Percentiles rank a stretch among this genome's conserved stretches.
These are phyloP conservation scores for Linnaemya tessellans DNA, from an alignment of 2,888 invertebrate genomes.

Conservation along the genomic window DNA sequence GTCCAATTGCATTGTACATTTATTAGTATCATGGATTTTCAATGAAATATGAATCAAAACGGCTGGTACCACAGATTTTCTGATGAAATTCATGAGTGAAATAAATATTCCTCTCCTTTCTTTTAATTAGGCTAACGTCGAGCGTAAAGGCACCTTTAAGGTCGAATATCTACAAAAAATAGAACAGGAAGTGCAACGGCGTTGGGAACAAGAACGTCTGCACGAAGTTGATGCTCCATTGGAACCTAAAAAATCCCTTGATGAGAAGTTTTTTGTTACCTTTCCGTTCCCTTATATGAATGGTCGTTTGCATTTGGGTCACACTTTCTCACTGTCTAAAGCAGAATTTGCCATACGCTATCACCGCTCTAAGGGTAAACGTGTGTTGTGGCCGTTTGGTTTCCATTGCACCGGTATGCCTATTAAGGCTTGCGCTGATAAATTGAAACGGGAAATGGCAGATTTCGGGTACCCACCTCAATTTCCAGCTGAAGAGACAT, in stretches of 20 bases:
- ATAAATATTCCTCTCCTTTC: neutral
- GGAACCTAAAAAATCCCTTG: slow-evolving; percentile 84
- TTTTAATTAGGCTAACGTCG: slow-evolving; percentile 81
- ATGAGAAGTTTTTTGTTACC: slow-evolving; percentile 95
- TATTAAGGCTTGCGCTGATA: slow-evolving; percentile 99
- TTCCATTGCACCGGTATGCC: slow-evolving; percentile 99
- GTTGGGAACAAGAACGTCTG: slow-evolving; percentile 92
- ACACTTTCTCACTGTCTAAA: slow-evolving; percentile 98
- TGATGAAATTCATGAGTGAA: slow-evolving; percentile 55
- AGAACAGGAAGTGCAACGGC: slow-evolving; percentile 92
- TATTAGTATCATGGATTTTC: neutral
- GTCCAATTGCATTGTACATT: too few species aligned
- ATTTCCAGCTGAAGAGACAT: slow-evolving; percentile 88
- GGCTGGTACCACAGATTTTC: neutral
- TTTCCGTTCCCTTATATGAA: slow-evolving; percentile 99
- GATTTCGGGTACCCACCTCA: slow-evolving; percentile 95
- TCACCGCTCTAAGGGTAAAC: slow-evolving; percentile 95
- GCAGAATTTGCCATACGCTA: slow-evolving; percentile 98
- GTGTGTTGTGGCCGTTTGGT: slow-evolving; percentile 97
- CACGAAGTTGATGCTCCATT: slow-evolving; percentile 93
- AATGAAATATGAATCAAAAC: neutral
- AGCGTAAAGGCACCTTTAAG: slow-evolving; percentile 97
- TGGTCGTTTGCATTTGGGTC: slow-evolving; percentile 98
- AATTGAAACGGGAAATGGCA: slow-evolving; percentile 96
- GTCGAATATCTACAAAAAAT: slow-evolving; percentile 95